Percentiles rank a stretch among this genome's conserved stretches.
These are phyloP conservation scores for Amblyraja radiata DNA, from an alignment of 2,797 vertebrate species.

Conservation along the genomic window DNA sequence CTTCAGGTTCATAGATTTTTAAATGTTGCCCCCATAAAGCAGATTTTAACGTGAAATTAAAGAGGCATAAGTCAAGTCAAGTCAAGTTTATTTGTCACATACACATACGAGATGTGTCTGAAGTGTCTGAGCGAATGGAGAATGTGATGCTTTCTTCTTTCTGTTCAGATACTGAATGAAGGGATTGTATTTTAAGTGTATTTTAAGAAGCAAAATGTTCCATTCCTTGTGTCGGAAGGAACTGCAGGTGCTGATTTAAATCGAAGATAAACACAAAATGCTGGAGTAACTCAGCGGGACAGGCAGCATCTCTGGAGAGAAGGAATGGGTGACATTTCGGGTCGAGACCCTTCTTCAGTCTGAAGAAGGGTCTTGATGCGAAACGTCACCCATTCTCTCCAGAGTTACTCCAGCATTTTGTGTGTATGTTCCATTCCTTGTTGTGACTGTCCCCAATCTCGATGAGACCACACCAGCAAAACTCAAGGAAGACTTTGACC, in stretches of 20 bases:
- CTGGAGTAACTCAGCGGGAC: too few relatives aligned
- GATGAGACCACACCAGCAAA: neutral
- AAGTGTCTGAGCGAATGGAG: neutral
- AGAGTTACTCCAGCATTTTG: too few relatives aligned
- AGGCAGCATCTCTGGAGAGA: too few relatives aligned
- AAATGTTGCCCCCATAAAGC: neutral
- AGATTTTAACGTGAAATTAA: neutral
- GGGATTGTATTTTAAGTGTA: neutral
- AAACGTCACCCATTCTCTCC: too few relatives aligned
- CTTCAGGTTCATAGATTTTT: neutral
- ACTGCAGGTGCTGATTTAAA: too few relatives aligned
- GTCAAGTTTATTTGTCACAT: too few relatives aligned
- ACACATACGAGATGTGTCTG: too few relatives aligned
- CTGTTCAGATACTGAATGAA: neutral
- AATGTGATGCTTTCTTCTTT: neutral
- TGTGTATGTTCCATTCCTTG: neutral
- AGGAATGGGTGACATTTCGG: too few relatives aligned
- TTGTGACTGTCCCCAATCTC: neutral
- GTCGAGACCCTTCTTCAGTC: too few relatives aligned
- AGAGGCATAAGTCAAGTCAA: too few relatives aligned
- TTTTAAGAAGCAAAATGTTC: conserved; percentile 1
- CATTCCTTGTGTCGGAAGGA: neutral
- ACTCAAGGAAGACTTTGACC: neutral
- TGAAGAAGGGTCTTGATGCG: too few relatives aligned
- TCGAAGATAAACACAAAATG: too few relatives aligned